phyloP scores from a whole-genome alignment of 2,888 invertebrate genomes.

The Leptogaster cylindrica region DNA sequence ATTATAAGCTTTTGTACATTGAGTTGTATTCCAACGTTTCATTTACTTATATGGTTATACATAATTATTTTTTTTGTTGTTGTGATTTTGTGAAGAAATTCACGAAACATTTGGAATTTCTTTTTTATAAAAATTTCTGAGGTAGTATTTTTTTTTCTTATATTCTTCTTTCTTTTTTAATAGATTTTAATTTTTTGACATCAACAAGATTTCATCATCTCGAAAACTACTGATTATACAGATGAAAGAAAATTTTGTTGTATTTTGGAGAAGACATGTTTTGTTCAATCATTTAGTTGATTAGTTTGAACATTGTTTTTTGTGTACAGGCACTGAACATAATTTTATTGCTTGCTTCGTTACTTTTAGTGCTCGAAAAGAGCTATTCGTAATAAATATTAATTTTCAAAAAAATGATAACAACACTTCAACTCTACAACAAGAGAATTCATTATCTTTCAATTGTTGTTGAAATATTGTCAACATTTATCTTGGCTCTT shows the following conservation, averaged over 20 bases:
- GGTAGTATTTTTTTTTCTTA: conserved; percentile 33
- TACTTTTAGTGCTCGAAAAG: no score
- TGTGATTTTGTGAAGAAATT: conserved; percentile 1
- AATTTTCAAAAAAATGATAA: no score
- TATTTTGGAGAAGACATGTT: background rate
- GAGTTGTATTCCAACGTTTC: conserved; percentile 18
- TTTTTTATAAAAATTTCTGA: conserved; percentile 19
- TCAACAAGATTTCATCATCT: no score
- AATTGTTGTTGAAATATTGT: no score
- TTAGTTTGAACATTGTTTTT: conserved; percentile 8
- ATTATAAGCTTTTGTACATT: conserved; percentile 40
- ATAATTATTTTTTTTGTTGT: conserved; percentile 22
- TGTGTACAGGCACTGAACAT: conserved; percentile 26
- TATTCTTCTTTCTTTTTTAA: conserved; percentile 9
- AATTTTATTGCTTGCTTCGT: conserved; percentile 17
- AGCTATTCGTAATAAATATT: no score
- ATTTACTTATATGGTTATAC: no score
- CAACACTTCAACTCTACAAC: no score
- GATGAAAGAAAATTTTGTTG: conserved; percentile 15
- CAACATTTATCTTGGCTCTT: no score
- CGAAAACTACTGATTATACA: no score
- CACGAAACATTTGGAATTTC: background rate
- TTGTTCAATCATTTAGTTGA: background rate
- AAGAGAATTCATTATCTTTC: no score
- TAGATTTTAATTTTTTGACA: conserved; percentile 1